These are phyloP conservation scores for Aphis craccivora DNA, from an alignment of 1,140 invertebrate species.

Conservation along the genomic window DNA sequence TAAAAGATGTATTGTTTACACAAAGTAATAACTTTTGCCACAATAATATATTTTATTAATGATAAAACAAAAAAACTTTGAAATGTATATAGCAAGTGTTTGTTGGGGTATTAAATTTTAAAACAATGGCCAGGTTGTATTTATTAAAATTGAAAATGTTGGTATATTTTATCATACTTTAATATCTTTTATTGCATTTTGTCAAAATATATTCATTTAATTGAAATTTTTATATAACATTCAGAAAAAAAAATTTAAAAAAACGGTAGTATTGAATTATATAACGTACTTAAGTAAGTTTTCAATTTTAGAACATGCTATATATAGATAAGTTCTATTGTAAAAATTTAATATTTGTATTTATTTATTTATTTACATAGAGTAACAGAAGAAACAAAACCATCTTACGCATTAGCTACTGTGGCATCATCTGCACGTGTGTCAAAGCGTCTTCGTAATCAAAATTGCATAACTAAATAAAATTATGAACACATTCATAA, in stretches of 20 bases:
- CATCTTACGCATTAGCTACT: constrained; percentile 24
- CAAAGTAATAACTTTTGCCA: too few relatives aligned
- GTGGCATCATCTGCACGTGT: constrained; percentile 17
- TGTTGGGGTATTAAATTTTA: too few relatives aligned
- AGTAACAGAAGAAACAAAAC: neutral
- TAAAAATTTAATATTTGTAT: neutral
- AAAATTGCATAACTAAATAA: neutral
- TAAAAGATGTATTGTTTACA: too few relatives aligned
- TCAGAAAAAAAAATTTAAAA: neutral
- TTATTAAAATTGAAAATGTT: too few relatives aligned
- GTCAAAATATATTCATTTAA: neutral
- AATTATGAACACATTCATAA: neutral
- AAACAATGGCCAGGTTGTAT: too few relatives aligned
- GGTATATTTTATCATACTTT: neutral
- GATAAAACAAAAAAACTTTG: too few relatives aligned
- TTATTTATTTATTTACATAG: neutral
- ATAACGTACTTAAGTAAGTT: neutral
- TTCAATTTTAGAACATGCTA: neutral
- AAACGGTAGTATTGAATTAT: neutral
- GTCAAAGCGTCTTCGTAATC: neutral
- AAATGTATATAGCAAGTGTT: too few relatives aligned
- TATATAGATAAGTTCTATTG: neutral
- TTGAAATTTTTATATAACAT: too few relatives aligned
- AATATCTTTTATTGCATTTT: neutral
- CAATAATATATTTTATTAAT: too few relatives aligned